Base-by-base conservation (phyloP, 2,113 vertebrate species). In the Passer domesticus region DNA sequence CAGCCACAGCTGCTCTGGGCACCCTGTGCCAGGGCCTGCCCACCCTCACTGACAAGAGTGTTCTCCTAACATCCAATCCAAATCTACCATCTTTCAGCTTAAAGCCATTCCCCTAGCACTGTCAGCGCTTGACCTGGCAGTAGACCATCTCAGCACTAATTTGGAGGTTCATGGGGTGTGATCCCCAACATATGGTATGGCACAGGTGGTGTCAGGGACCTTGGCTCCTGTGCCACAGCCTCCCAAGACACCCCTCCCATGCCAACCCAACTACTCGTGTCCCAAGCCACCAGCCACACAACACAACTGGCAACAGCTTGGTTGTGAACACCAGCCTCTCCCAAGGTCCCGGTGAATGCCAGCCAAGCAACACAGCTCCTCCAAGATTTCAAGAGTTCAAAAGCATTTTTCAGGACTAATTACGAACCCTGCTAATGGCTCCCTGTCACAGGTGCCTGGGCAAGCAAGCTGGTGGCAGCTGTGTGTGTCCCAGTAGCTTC, bases 361-460 rank as follows among this genome's bases (percentile, higher is more conserved):
- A 88, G 28, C 41, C 50, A 66, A 86, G 69, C 55, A 43, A 46
- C 44, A 9, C 11, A 4, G 60, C 33, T 78, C 52, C 81, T 81
- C 49, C 28, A 56, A 35, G 24, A 72, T 15, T 56, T 79, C 50
- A 33, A 0, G 4, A 52, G 35, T 11, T 68, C 58, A 85, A 25
- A 87, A 75, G 18, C 11, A 1, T 47, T 79, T 80, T 43, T 63
- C 63, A 67, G 44, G 63, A 24, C 63, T 64, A 69, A 59, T 53
- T 83, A 92, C 0, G 0, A 79, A 27, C 67, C 20, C 66, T 1
- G 5, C 10, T 69, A 74, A 27, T 2, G 2, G 50, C 53, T 88
- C 39, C 39, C 35, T 0, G 0, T 7, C 0, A 0, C n/a, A 66
- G 76, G 14, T 30, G 15, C 23, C n/a, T 69, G n/a, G 21, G 39